Evolutionary conservation across 2,888 invertebrate genomes (phyloP).

Genomic region (Pristionchus maxplancki): DNA sequence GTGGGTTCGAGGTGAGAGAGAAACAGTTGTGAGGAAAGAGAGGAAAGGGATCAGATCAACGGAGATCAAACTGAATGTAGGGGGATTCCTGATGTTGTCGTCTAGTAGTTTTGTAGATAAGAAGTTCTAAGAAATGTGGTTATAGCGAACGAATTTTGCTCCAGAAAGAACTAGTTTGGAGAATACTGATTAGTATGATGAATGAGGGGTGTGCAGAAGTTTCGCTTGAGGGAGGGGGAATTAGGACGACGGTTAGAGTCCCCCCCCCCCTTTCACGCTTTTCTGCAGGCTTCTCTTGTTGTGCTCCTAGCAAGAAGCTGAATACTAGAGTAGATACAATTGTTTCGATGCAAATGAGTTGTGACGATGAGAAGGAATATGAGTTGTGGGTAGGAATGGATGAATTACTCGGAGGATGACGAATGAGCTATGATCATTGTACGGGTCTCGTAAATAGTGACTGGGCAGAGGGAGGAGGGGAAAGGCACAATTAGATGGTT

Average conservation of each 20-base stretch:
- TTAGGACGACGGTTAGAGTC: neutral
- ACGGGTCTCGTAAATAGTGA: neutral
- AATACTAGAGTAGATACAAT: neutral
- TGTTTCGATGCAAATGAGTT: neutral
- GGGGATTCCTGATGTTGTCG: too few relatives aligned
- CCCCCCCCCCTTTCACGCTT: neutral
- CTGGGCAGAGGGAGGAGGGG: neutral
- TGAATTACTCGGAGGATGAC: neutral
- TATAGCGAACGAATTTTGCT: neutral
- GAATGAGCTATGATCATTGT: slow-evolving; percentile 6
- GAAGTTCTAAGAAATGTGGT: neutral
- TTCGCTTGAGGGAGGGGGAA: neutral
- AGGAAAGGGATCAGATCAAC: neutral
- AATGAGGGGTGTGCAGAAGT: neutral
- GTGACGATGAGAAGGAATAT: neutral
- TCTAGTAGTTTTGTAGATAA: neutral
- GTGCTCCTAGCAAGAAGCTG: neutral
- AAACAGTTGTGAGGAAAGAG: neutral
- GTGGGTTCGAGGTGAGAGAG: slow-evolving; percentile 22
- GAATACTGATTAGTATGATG: slow-evolving; percentile 1
- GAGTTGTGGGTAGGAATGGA: neutral
- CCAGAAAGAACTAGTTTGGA: neutral
- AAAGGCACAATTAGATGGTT: neutral
- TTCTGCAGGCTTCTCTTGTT: neutral
- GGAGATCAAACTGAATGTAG: neutral